Evolutionary conservation across 2,888 invertebrate species (phyloP), one percentile per base, ranked within the genome.

Genomic region (Aphidius colemani): DNA sequence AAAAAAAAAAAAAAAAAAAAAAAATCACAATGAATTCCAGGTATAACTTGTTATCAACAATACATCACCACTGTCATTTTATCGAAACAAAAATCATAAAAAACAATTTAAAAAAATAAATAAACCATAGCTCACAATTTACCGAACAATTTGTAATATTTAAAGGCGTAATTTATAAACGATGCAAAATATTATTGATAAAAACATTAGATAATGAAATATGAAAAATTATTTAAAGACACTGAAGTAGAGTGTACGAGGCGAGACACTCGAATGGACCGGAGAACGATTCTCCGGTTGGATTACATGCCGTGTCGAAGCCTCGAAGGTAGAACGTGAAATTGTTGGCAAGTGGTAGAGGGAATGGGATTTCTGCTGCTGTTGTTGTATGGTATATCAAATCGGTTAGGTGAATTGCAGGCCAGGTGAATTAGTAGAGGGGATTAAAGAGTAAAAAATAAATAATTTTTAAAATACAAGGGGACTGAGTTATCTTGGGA

Each of bases 221-320:
- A 13, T 48, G 46, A 50, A 61, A 50, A 56, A 40, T 57, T 59
- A 30, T 18, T 48, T 60, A 63, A 63, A 51, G 48, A 56, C 11
- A 51, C 44, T 13, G 53, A 40, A 67, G 68, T 66, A 61, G 67
- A 69, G 61, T 64, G 69, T 53, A 64, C 67, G 67, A 67, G 68
- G 66, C 69, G 68, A 70, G 69, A 69, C 67, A 67, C 69, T 67
- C 67, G 66, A 70, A 70, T 70, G 70, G 68, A 70, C 70, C 70
- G 68, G 67, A 66, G 55, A 63, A 59, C 65, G 67, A 64, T 66
- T 63, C 64, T 58, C 64, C 63, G 64, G 61, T 62, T 63, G 65
- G 59, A 67, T 68, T 68, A 66, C 68, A 65, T 58, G 10, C 10
- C 9, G 9, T 18, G 9, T 45, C 45, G 11, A 30, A 30, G 53